A percentile compares a stretch with the other conserved stretches of the same genome.
phyloP scores from a whole-genome alignment of 1,140 invertebrate species.

The Sminthurides bifidus region DNA sequence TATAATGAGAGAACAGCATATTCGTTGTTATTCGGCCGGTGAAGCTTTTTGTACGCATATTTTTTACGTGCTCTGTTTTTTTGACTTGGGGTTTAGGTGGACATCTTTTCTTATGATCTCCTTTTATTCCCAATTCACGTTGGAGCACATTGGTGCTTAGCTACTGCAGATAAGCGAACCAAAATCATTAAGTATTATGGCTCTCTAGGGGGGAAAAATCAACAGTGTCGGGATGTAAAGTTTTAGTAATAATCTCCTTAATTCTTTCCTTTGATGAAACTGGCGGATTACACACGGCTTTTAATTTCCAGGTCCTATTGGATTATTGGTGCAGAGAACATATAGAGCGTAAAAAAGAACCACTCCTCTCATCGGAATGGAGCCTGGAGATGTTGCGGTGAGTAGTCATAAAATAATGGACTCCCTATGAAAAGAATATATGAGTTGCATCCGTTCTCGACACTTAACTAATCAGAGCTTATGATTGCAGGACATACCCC shows the following conservation, averaged over 20 bases:
- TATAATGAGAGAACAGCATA: no score
- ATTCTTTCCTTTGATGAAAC: neutral
- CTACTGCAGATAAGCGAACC: constrained; percentile 69
- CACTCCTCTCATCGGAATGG: constrained; percentile 61
- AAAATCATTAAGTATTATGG: constrained; percentile 78
- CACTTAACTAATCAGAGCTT: constrained; percentile 32
- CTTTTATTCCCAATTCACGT: constrained; percentile 85
- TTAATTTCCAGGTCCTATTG: constrained; percentile 41
- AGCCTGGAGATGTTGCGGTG: constrained; percentile 46
- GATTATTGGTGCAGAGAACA: constrained; percentile 74
- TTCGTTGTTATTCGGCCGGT: no score
- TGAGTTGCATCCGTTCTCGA: no score
- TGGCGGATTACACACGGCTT: no score
- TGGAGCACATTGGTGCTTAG: constrained; percentile 92
- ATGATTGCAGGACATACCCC: constrained; percentile 57
- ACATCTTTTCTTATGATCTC: constrained; percentile 73
- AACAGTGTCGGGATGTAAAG: constrained; percentile 49
- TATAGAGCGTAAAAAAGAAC: constrained; percentile 68
- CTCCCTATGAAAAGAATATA: constrained; percentile 22
- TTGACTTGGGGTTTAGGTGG: constrained; percentile 41
- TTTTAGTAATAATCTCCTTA: constrained; percentile 1
- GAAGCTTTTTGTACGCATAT: neutral
- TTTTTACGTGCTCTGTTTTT: neutral
- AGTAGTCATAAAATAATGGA: neutral
- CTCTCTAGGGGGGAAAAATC: constrained; percentile 75